A percentile compares a stretch with the other conserved stretches of the same genome.
phyloP scores from a whole-genome alignment of 2,113 vertebrate genomes.

The Nothoprocta perdicaria region DNA sequence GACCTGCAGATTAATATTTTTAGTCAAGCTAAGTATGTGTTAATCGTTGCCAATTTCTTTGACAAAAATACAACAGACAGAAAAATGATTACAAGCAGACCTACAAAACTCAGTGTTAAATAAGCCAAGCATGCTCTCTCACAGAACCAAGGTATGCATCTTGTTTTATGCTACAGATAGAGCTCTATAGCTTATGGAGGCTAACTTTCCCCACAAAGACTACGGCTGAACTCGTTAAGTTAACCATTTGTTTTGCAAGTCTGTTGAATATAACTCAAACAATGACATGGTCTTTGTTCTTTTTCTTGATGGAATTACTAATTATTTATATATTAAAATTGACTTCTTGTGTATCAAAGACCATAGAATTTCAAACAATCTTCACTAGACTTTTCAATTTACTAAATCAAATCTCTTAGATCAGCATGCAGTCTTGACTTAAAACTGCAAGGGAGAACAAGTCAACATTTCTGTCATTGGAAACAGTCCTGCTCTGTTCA shows the following conservation, averaged over 20 bases:
- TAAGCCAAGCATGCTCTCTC: background rate
- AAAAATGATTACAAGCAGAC: background rate
- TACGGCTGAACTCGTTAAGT: background rate
- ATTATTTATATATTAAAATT: background rate
- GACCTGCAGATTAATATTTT: background rate
- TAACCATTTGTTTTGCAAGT: background rate
- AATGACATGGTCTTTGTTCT: background rate
- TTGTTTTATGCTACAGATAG: background rate
- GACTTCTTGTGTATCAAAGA: background rate
- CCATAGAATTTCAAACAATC: background rate
- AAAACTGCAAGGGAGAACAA: background rate
- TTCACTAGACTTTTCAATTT: background rate
- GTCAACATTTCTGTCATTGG: background rate
- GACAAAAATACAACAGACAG: background rate
- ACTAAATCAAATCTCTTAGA: background rate
- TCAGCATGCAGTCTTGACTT: background rate
- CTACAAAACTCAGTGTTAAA: background rate
- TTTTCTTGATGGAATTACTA: background rate
- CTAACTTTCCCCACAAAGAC: background rate
- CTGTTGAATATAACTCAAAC: background rate
- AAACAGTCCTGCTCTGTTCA: rapidly evolving
- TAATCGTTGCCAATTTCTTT: background rate
- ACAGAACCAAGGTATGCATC: background rate
- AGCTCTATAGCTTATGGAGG: background rate
- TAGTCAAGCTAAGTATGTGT: background rate